These are phyloP conservation scores for Cantharis lateralis DNA, from an alignment of 2,888 invertebrate genomes.

Conservation along the genomic window DNA sequence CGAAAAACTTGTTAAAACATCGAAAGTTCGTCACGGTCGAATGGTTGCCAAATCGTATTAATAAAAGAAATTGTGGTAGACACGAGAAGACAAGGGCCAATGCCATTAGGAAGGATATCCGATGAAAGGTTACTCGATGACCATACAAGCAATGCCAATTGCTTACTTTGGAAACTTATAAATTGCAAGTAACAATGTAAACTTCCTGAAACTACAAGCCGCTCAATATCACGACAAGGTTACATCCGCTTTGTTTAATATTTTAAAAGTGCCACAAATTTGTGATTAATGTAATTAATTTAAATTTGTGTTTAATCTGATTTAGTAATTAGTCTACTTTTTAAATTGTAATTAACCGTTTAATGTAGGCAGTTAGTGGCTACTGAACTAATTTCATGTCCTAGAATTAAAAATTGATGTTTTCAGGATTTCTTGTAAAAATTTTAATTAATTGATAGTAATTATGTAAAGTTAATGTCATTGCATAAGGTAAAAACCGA, in stretches of 20 bases:
- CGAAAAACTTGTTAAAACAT: background rate
- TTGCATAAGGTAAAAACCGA: background rate
- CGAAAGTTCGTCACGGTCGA: background rate
- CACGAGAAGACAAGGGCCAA: slow-evolving; percentile 22
- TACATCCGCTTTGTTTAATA: background rate
- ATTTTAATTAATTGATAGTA: background rate
- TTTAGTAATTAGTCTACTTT: background rate
- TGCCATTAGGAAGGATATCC: slow-evolving; percentile 35
- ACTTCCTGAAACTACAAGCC: slow-evolving; percentile 12
- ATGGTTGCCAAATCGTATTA: background rate
- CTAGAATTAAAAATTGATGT: background rate
- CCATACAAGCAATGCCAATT: slow-evolving; percentile 35
- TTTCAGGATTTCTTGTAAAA: background rate
- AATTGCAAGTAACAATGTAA: slow-evolving; percentile 9
- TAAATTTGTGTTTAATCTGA: background rate
- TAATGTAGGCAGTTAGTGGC: background rate
- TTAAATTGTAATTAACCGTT: background rate
- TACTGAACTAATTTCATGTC: background rate
- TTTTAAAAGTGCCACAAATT: background rate
- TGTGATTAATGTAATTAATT: background rate
- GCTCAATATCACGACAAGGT: background rate
- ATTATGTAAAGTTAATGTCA: background rate
- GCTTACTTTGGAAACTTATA: slow-evolving; percentile 21
- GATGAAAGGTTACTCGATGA: slow-evolving; percentile 33
- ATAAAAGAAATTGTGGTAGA: slow-evolving; percentile 1